These are phyloP conservation scores for Rana temporaria DNA, from an alignment of 2,113 vertebrate genomes.

Conservation along the genomic window DNA sequence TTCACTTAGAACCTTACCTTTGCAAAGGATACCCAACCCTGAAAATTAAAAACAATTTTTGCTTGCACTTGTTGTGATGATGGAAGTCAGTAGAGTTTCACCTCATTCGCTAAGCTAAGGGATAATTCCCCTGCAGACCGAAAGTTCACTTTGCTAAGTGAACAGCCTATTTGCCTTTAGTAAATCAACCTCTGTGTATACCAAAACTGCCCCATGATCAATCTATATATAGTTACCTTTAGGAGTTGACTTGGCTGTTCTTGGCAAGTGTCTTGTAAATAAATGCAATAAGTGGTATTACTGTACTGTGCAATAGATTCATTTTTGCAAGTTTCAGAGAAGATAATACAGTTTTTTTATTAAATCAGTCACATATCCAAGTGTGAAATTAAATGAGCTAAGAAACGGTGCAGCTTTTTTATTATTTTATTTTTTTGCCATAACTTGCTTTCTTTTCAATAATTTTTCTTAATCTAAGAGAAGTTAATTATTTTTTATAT, in stretches of 20 bases:
- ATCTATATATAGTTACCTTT: too few species aligned
- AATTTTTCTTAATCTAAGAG: conserved; percentile 42
- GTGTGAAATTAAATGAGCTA: conserved; percentile 12
- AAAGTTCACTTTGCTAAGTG: too few species aligned
- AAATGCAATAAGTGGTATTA: conserved; percentile 1
- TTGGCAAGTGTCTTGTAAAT: conserved; percentile 1
- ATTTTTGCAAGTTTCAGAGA: conserved; percentile 20
- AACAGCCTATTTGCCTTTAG: too few species aligned
- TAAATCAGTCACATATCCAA: conserved; percentile 16
- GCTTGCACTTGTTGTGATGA: too few species aligned
- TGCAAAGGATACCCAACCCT: too few species aligned
- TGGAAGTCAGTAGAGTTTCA: too few species aligned
- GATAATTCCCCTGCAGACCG: too few species aligned
- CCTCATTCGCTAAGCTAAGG: too few species aligned
- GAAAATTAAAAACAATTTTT: too few species aligned
- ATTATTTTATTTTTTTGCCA: background rate
- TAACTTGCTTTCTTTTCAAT: conserved; percentile 17
- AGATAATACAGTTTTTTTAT: conserved; percentile 18
- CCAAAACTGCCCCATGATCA: too few species aligned
- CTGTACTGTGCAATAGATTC: background rate
- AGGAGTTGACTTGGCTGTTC: background rate
- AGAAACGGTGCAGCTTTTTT: background rate
- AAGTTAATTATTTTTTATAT: conserved; percentile 45
- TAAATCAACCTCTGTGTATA: too few species aligned
- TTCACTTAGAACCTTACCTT: too few species aligned